phyloP scores from a whole-genome alignment of 2,113 vertebrate genomes.

The Paratilapia polleni region DNA sequence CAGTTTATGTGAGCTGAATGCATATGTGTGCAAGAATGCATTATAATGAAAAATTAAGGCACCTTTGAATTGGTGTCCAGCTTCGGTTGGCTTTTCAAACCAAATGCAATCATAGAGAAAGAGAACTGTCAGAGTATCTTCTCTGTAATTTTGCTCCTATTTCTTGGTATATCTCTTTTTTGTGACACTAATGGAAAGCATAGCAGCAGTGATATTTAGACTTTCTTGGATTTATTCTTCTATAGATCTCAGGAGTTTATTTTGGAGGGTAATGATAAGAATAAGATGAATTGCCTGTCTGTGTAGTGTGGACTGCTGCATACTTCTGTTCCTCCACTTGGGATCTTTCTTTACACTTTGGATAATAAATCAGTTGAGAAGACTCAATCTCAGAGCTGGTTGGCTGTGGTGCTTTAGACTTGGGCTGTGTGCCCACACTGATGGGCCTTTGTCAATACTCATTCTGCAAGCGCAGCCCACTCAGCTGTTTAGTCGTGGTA shows the following conservation, averaged over 20 bases:
- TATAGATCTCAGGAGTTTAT: slow-evolving; percentile 15
- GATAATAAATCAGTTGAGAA: slow-evolving; percentile 51
- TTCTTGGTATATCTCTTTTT: not conserved
- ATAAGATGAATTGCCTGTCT: slow-evolving; percentile 34
- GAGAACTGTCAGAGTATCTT: not conserved
- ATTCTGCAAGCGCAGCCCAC: slow-evolving; percentile 30
- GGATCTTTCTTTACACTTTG: slow-evolving; percentile 14
- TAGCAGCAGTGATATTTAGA: not conserved
- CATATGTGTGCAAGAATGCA: slow-evolving; percentile 26
- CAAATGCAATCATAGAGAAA: not conserved
- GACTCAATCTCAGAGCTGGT: slow-evolving; percentile 37
- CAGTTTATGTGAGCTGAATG: slow-evolving; percentile 41
- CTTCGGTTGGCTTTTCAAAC: not conserved
- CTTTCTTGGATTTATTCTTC: slow-evolving; percentile 15
- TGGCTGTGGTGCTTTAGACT: slow-evolving; percentile 17
- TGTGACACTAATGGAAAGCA: not conserved
- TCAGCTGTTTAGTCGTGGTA: slow-evolving; percentile 50
- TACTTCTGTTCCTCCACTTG: slow-evolving; percentile 8
- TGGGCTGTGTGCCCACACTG: slow-evolving; percentile 34
- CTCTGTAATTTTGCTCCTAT: not conserved
- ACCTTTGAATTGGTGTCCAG: slow-evolving; percentile 21
- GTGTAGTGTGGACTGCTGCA: slow-evolving; percentile 2
- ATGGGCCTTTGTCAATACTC: slow-evolving; percentile 32
- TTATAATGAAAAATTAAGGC: slow-evolving; percentile 59
- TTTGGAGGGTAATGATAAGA: slow-evolving; percentile 27